Percentiles rank a stretch among this genome's conserved stretches.
Evolutionary conservation across 30 jellyfish, hydroid and myxozoan species (phyloP).

Genomic region (Sanderia malayensis): DNA sequence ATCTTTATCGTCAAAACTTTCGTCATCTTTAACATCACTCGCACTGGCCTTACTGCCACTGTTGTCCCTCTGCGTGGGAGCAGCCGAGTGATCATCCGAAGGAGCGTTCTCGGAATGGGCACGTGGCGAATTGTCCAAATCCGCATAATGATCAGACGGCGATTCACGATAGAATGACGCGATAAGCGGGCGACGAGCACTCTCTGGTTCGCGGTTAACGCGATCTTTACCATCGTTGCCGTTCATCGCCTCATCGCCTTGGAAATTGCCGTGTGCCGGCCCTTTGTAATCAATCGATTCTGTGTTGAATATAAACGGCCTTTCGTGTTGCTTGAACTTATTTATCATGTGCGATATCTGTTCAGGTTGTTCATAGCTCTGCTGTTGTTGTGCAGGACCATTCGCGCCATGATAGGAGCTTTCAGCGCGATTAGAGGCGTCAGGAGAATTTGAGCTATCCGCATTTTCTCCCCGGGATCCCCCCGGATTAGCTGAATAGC

Average conservation of each 20-base stretch:
- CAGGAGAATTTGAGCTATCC: background rate
- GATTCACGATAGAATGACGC: conserved; percentile 40
- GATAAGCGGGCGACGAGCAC: conserved; percentile 42
- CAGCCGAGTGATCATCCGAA: conserved; percentile 29
- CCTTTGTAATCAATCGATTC: conserved; percentile 65
- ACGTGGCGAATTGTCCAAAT: conserved; percentile 24
- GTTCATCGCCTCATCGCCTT: conserved; percentile 19
- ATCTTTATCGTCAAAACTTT: conserved; percentile 6
- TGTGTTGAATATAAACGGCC: conserved; percentile 73
- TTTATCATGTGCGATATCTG: conserved; percentile 43
- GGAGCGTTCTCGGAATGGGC: conserved; percentile 26
- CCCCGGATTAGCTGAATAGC: too few relatives aligned
- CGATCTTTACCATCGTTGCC: conserved; percentile 36
- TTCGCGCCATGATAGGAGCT: background rate
- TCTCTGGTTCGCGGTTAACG: conserved; percentile 21
- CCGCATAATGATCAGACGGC: conserved; percentile 7
- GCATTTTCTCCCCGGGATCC: conserved; percentile 19
- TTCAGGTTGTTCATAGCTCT: conserved; percentile 29
- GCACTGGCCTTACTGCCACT: conserved; percentile 25
- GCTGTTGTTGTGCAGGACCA: background rate
- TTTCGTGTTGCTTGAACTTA: conserved; percentile 34
- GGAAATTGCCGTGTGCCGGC: conserved; percentile 28
- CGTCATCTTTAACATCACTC: background rate
- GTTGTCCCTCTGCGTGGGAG: conserved; percentile 70
- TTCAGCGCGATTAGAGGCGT: background rate